phyloP scores from a whole-genome alignment of 2,797 vertebrate species.

The Phyllotis vaccarum region DNA sequence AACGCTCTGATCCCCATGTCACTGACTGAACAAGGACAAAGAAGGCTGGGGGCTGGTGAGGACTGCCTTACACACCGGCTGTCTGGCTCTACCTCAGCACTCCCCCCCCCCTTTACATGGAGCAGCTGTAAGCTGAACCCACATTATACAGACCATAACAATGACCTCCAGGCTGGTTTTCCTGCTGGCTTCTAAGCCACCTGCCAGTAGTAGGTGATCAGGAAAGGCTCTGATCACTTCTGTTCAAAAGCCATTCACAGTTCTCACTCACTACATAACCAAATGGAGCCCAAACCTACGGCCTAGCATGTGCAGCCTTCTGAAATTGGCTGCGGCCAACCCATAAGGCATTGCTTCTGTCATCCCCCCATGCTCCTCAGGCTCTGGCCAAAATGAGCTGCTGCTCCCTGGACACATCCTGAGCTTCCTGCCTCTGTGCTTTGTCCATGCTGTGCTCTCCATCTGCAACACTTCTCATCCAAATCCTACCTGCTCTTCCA shows the following conservation, averaged over 20 bases:
- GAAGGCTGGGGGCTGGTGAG: neutral
- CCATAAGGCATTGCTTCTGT: slow-evolving; percentile 17
- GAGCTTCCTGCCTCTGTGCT: slow-evolving; percentile 35
- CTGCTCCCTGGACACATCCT: slow-evolving; percentile 18
- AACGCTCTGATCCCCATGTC: neutral
- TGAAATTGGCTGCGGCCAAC: slow-evolving; percentile 14
- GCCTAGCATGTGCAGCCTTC: slow-evolving; percentile 39
- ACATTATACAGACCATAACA: neutral
- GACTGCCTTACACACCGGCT: neutral
- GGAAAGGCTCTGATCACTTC: slow-evolving; percentile 39
- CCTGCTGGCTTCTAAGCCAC: neutral
- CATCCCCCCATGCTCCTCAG: neutral
- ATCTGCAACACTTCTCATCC: slow-evolving; percentile 31
- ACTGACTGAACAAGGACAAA: slow-evolving; percentile 5
- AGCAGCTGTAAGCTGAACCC: neutral
- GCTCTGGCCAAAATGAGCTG: slow-evolving; percentile 44
- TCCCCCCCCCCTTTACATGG: neutral
- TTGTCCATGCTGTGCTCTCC: slow-evolving; percentile 13
- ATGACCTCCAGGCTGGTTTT: neutral
- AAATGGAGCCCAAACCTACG: slow-evolving; percentile 17
- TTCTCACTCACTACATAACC: slow-evolving; percentile 36
- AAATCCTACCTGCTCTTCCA: slow-evolving; percentile 53
- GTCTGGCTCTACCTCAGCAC: neutral
- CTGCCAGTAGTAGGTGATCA: neutral
- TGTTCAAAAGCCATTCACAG: slow-evolving; percentile 52